Conservation (phyloP, 2,797 vertebrate species). For the Cheirogaleus major region DNA sequence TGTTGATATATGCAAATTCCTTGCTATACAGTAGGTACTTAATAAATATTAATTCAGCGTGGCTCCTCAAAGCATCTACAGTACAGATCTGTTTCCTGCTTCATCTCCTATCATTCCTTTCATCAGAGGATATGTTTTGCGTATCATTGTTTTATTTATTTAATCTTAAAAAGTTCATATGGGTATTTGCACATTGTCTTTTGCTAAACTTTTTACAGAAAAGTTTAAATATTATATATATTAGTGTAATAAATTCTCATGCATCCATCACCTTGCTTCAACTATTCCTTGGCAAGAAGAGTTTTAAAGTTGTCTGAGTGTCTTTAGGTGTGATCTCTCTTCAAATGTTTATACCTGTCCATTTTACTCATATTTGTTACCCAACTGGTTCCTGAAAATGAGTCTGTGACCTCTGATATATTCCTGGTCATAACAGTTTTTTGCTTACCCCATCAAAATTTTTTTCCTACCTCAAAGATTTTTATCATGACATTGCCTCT, state of each 20-base stretch:
- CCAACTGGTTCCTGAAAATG: not conserved
- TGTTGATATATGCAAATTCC: not conserved
- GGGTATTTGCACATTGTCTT: not conserved
- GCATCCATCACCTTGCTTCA: not conserved
- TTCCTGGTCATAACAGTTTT: not conserved
- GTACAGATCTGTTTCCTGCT: not conserved
- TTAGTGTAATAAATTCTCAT: not conserved
- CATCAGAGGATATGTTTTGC: not conserved
- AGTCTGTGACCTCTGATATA: not conserved
- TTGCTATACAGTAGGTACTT: not conserved
- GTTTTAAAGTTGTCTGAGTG: constrained; percentile 34
- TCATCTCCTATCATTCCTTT: not conserved
- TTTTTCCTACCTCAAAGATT: not conserved
- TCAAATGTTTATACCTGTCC: constrained; percentile 2
- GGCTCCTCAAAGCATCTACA: not conserved
- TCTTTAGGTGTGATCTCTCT: not conserved
- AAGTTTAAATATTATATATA: not conserved
- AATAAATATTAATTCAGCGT: not conserved
- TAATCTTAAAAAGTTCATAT: constrained; percentile 34
- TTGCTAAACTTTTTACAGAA: not conserved
- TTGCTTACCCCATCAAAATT: not conserved
- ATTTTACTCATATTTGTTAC: not conserved
- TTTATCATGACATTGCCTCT: not conserved
- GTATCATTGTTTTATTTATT: not conserved
- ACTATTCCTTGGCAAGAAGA: not conserved